A percentile compares a stretch with the other conserved stretches of the same genome.
These are phyloP conservation scores for Zygaena filipendulae DNA, from an alignment of 2,888 invertebrate genomes.

Conservation along the genomic window DNA sequence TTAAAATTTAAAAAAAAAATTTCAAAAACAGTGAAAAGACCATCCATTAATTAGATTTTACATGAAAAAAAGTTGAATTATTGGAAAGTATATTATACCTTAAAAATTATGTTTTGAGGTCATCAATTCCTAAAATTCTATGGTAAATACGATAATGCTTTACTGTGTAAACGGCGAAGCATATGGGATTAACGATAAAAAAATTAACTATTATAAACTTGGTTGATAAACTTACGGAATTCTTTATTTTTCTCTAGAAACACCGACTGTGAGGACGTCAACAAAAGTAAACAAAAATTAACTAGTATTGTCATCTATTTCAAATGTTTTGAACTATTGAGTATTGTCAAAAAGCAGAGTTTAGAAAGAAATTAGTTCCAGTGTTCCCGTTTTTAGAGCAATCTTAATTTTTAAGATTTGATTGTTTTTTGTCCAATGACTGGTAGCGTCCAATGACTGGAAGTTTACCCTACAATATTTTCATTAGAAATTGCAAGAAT, in stretches of 20 bases:
- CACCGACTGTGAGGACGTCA: neutral
- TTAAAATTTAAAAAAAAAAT: neutral
- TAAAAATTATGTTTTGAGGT: no score
- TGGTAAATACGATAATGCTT: neutral
- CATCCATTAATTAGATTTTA: slow-evolving; percentile 5
- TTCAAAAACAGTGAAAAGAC: slow-evolving; percentile 6
- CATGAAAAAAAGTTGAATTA: neutral
- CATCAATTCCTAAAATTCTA: neutral
- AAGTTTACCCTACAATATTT: neutral
- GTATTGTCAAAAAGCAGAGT: neutral
- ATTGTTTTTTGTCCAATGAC: neutral
- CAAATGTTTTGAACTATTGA: neutral
- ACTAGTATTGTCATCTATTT: neutral
- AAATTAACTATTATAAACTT: neutral
- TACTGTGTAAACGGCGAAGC: neutral
- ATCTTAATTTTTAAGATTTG: neutral
- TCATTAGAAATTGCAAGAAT: no score
- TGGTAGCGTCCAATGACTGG: neutral
- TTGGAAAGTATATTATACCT: slow-evolving; percentile 1
- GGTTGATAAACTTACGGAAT: neutral
- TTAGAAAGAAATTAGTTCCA: neutral
- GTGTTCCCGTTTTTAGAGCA: neutral
- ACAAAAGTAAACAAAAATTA: neutral
- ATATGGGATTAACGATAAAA: neutral
- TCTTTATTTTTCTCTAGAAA: neutral